Conservation (phyloP, 2,113 vertebrate genomes). For the Xenus cinereus region DNA sequence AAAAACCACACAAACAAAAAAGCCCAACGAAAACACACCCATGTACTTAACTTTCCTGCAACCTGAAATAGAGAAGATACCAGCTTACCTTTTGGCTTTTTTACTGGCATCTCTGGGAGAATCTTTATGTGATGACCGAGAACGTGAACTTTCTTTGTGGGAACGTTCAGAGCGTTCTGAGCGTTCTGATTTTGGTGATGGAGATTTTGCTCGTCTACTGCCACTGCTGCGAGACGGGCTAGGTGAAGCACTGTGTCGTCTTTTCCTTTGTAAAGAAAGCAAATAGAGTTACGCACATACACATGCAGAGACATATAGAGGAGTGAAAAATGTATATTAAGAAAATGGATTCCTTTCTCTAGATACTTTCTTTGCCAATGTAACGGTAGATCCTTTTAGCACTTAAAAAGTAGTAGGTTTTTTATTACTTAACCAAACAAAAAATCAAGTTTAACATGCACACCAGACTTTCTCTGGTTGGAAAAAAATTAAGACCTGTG, state of each 20-base stretch:
- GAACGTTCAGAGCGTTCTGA: constrained; percentile 90
- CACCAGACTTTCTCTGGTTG: neutral
- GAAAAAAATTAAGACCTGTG: neutral
- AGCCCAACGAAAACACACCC: neutral
- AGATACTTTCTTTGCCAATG: neutral
- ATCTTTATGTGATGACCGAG: constrained; percentile 91
- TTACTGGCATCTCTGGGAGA: constrained; percentile 91
- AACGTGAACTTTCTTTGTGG: constrained; percentile 89
- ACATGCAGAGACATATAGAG: rapidly evolving
- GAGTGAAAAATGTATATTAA: neutral
- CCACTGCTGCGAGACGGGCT: constrained; percentile 89
- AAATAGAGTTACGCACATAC: neutral
- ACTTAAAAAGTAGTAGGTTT: neutral
- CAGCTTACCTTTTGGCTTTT: constrained; percentile 90
- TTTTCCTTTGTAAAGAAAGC: constrained; percentile 79
- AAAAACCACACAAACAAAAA: neutral
- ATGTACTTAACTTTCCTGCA: neutral
- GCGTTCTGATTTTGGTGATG: constrained; percentile 90
- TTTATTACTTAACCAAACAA: neutral
- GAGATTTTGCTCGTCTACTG: constrained; percentile 87
- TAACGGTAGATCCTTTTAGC: rapidly evolving
- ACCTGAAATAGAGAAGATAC: neutral
- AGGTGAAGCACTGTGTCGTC: constrained; percentile 89
- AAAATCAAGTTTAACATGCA: neutral
- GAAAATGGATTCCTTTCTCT: rapidly evolving